These are phyloP conservation scores for Noctua pronuba DNA, from an alignment of 2,888 invertebrate species.

Conservation along the genomic window DNA sequence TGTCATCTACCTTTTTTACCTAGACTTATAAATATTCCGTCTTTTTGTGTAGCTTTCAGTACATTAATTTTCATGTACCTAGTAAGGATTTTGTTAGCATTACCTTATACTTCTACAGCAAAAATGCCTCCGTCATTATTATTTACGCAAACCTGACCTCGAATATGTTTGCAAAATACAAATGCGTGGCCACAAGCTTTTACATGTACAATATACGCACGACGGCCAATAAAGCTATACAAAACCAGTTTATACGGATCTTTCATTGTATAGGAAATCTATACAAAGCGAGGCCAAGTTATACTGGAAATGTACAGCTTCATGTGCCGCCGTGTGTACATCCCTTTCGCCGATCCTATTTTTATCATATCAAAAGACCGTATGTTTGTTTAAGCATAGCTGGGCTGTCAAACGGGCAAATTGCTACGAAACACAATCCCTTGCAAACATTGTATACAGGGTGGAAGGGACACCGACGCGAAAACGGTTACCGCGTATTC, in stretches of 20 bases:
- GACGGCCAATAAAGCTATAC: too few relatives aligned
- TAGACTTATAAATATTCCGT: background rate
- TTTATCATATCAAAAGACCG: conserved; percentile 52
- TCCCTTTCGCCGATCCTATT: conserved; percentile 39
- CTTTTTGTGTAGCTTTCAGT: background rate
- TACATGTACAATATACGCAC: conserved; percentile 37
- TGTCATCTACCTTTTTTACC: background rate
- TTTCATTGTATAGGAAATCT: too few relatives aligned
- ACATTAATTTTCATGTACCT: background rate
- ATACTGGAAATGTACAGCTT: too few relatives aligned
- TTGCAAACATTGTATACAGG: conserved; percentile 65
- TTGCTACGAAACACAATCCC: conserved; percentile 72
- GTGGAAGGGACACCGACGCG: too few relatives aligned
- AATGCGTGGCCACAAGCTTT: conserved; percentile 36
- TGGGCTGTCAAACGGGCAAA: conserved; percentile 68
- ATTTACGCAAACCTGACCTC: conserved; percentile 30
- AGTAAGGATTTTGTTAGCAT: conserved; percentile 2
- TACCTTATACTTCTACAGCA: background rate
- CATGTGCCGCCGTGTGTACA: too few relatives aligned
- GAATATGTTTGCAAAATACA: conserved; percentile 41
- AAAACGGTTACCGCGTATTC: too few relatives aligned
- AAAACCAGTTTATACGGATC: too few relatives aligned
- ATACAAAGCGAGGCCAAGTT: too few relatives aligned
- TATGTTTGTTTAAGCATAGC: conserved; percentile 66
- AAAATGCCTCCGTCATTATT: conserved; percentile 22